These are phyloP conservation scores for Synanceia verrucosa DNA, from an alignment of 2,797 vertebrate species.

Conservation along the genomic window DNA sequence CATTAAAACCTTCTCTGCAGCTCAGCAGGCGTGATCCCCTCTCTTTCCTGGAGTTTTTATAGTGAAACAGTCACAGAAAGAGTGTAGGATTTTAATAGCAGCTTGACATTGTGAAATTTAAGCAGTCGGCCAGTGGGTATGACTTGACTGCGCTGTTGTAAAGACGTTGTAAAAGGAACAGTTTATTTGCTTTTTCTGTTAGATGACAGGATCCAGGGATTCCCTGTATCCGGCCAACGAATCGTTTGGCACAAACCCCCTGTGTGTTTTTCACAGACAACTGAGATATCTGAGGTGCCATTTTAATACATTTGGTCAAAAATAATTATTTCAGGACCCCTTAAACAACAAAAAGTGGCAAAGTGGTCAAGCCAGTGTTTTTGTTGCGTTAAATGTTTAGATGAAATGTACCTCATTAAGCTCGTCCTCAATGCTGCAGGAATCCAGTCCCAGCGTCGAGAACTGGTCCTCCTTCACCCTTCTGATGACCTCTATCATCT, in stretches of 20 bases:
- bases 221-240: neutral
- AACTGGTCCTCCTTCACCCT: slow-evolving; percentile 86
- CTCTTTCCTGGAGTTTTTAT: neutral
- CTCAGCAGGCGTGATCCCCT: neutral
- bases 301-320: neutral
- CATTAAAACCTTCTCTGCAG: neutral
- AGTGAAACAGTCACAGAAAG: neutral
- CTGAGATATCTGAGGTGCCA: neutral
- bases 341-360: too few relatives aligned
- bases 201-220: neutral
- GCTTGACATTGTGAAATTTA: neutral
- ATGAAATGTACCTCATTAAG: slow-evolving; percentile 89
- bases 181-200: neutral
- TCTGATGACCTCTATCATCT: slow-evolving; percentile 86
- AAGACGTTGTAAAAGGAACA: neutral
- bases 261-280: neutral
- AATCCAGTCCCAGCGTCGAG: slow-evolving; percentile 83
- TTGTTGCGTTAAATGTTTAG: neutral
- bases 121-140: neutral
- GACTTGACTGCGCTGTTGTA: neutral
- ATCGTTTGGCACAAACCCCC: neutral
- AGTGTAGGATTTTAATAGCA: neutral
- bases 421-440: slow-evolving; percentile 92
- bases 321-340: too few relatives aligned
- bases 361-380: neutral